These are phyloP conservation scores for Dorcus parallelipipedus DNA, from an alignment of 2,888 invertebrate genomes.

Conservation along the genomic window DNA sequence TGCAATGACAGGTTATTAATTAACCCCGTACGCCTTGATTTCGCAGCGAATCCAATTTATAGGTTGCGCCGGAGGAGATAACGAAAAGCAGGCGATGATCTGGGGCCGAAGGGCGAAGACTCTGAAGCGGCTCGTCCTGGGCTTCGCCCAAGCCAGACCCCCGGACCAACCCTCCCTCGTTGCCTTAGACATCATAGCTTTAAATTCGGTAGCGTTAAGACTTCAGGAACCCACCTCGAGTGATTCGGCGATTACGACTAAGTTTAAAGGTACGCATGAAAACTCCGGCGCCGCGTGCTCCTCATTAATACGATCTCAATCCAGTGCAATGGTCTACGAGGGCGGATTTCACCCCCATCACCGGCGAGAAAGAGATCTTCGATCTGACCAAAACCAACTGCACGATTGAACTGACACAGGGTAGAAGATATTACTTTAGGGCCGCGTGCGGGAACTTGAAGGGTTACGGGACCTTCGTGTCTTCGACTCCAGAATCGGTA, in stretches of 20 bases:
- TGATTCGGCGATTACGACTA: slow-evolving; percentile 81
- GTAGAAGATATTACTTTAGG: slow-evolving; percentile 84
- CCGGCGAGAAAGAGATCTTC: slow-evolving; percentile 74
- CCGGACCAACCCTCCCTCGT: slow-evolving; percentile 81
- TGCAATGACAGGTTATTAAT: slow-evolving; percentile 43
- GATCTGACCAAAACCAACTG: slow-evolving; percentile 63
- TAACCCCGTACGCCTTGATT: background rate
- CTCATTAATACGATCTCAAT: background rate
- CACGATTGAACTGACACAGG: slow-evolving; percentile 73
- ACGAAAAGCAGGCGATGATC: slow-evolving; percentile 79
- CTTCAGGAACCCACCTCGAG: slow-evolving; percentile 66
- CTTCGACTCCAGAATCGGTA: slow-evolving; percentile 78
- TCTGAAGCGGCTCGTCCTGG: slow-evolving; percentile 72
- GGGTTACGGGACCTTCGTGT: slow-evolving; percentile 78
- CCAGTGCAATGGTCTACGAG: slow-evolving; percentile 92
- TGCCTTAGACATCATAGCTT: slow-evolving; percentile 72
- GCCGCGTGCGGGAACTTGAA: slow-evolving; percentile 91
- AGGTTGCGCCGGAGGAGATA: slow-evolving; percentile 70
- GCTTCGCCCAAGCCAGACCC: slow-evolving; percentile 82
- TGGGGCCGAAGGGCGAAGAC: slow-evolving; percentile 84
- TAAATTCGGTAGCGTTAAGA: slow-evolving; percentile 62
- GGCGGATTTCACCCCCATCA: slow-evolving; percentile 77
- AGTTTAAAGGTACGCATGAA: slow-evolving; percentile 73
- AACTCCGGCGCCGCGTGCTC: background rate
- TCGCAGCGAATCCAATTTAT: slow-evolving; percentile 29